These are phyloP conservation scores for Puffinus mauretanicus DNA, from an alignment of 2,113 vertebrate genomes.

Conservation along the genomic window DNA sequence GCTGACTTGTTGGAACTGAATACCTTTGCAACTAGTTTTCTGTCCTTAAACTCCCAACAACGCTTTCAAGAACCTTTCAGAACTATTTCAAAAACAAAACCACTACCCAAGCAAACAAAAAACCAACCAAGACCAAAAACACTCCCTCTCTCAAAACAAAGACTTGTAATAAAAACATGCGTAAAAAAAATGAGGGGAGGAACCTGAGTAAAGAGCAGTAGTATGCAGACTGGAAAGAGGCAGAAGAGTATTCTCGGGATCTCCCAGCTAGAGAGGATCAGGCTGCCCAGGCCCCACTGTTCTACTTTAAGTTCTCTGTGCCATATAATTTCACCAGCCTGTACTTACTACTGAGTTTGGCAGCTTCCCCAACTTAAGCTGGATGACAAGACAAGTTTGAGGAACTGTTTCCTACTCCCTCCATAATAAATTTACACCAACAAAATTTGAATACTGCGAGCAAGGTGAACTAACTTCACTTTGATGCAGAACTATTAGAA, in stretches of 20 bases:
- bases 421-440: background rate
- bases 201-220: background rate
- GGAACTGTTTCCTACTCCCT: background rate
- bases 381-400: background rate
- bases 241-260: background rate
- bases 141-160: background rate
- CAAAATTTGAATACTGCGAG: background rate
- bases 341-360: background rate
- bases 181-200: background rate
- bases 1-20: background rate
- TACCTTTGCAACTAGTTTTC: background rate
- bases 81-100: background rate
- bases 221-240: background rate
- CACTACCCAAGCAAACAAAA: background rate
- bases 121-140: background rate
- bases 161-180: background rate
- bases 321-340: background rate
- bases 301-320: background rate
- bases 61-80: background rate
- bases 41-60: background rate
- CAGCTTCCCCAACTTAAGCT: background rate
- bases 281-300: background rate
- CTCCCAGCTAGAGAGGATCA: background rate
- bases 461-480: background rate
- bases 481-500: background rate